A percentile compares a stretch with the other conserved stretches of the same genome.
These are phyloP conservation scores for Rhagologus leucostigma DNA, from an alignment of 2,113 vertebrate species.

Conservation along the genomic window DNA sequence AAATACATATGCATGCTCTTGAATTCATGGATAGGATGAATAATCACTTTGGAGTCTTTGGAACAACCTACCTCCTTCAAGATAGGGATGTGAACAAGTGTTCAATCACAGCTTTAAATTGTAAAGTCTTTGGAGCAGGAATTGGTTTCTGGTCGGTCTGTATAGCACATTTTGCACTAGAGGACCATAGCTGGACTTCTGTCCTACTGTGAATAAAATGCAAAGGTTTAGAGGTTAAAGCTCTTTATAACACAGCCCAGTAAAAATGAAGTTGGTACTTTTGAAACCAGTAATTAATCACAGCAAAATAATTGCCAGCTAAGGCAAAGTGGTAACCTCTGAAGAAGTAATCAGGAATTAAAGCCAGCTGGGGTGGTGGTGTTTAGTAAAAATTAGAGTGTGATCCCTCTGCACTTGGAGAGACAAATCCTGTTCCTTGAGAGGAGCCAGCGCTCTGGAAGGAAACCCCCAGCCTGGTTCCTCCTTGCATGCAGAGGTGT, in stretches of 20 bases:
- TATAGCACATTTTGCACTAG: not conserved
- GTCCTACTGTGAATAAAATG: not conserved
- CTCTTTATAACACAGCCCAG: not conserved
- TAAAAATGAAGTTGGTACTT: not conserved
- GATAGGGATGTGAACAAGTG: conserved; percentile 1
- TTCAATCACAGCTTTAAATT: conserved; percentile 20
- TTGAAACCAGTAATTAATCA: not conserved
- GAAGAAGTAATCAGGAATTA: not conserved
- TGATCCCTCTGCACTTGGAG: not conserved
- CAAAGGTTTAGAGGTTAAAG: not conserved
- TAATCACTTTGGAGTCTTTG: conserved; percentile 23
- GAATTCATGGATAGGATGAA: conserved; percentile 20
- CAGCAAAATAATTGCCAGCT: not conserved
- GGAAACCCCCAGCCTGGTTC: not conserved
- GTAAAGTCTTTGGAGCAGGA: not conserved
- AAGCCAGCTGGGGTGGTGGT: not conserved
- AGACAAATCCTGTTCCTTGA: not conserved
- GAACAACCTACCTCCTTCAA: not conserved
- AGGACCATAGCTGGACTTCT: not conserved
- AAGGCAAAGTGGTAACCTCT: not conserved
- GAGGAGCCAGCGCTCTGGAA: not conserved
- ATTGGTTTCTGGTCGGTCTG: not conserved
- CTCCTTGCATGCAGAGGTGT: fast-evolving
- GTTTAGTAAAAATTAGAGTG: not conserved
- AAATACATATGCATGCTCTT: not conserved